These are phyloP conservation scores for Eurois occulta DNA, from an alignment of 2,888 invertebrate species.

Conservation along the genomic window DNA sequence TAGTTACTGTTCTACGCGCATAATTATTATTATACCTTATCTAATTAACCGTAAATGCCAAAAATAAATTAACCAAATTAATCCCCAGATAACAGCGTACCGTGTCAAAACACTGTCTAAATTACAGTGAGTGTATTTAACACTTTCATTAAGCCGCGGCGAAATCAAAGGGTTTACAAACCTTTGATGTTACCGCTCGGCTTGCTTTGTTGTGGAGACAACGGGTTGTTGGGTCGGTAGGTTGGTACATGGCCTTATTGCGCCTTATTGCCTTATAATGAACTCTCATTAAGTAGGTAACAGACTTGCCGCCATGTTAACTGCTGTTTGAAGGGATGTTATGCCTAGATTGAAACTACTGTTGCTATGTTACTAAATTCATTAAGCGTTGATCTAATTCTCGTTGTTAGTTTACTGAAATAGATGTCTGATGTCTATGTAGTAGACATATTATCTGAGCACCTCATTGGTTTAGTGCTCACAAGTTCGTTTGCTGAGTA, in stretches of 20 bases:
- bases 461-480: not conserved
- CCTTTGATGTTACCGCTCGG: conserved; percentile 71
- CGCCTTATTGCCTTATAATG: conserved; percentile 44
- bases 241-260: conserved; percentile 50
- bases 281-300: conserved; percentile 44
- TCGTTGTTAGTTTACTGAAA: not conserved
- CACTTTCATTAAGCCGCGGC: conserved; percentile 67
- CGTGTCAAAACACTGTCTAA: conserved; percentile 43
- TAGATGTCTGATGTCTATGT: not conserved
- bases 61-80: conserved; percentile 48
- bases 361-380: conserved; percentile 9
- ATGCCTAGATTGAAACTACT: not conserved
- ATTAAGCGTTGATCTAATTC: conserved; percentile 7
- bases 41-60: conserved; percentile 8
- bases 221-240: conserved; percentile 33
- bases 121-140: conserved; percentile 60
- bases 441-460: too few species aligned
- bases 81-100: conserved; percentile 39
- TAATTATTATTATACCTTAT: not conserved
- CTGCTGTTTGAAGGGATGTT: conserved; percentile 1
- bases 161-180: conserved; percentile 68
- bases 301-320: conserved; percentile 19
- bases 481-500: too few species aligned
- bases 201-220: conserved; percentile 52
- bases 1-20: not conserved